phyloP scores from a whole-genome alignment of 2,888 invertebrate genomes.

The Meganola albula region DNA sequence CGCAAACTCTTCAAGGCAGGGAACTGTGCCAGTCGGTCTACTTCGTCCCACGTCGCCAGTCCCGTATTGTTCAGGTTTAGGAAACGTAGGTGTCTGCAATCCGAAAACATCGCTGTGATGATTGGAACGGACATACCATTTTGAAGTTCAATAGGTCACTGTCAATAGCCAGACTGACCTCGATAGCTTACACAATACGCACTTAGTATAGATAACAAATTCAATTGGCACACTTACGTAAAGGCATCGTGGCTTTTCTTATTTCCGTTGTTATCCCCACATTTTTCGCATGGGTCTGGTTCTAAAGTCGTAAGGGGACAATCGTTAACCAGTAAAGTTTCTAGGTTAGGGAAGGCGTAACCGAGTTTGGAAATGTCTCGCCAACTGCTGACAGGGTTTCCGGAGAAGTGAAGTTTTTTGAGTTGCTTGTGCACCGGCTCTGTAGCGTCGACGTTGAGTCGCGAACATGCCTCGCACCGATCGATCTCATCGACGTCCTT shows the following conservation, averaged over 20 bases:
- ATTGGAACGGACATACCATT: conserved; percentile 31
- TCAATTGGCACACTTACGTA: conserved; percentile 52
- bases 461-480: conserved; percentile 59
- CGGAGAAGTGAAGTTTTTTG: conserved; percentile 90
- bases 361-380: conserved; percentile 89
- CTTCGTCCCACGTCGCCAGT: conserved; percentile 91
- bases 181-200: conserved; percentile 25
- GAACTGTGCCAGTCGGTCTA: conserved; percentile 90
- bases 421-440: conserved; percentile 81
- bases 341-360: conserved; percentile 89
- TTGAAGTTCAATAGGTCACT: conserved; percentile 57
- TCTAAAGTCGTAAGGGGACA: conserved; percentile 84
- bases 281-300: conserved; percentile 80
- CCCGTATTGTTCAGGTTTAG: conserved; percentile 91
- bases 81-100: conserved; percentile 82
- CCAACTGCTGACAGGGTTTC: conserved; percentile 92
- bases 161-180: conserved; percentile 40
- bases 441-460: conserved; percentile 47
- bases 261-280: conserved; percentile 62
- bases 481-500: conserved; percentile 54
- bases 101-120: conserved; percentile 27
- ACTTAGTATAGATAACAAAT: conserved; percentile 10
- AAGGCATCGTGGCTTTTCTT: conserved; percentile 80
- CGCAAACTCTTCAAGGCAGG: conserved; percentile 89
- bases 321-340: conserved; percentile 90